phyloP scores from a whole-genome alignment of 2,113 vertebrate genomes.

The Dissostichus mawsoni region DNA sequence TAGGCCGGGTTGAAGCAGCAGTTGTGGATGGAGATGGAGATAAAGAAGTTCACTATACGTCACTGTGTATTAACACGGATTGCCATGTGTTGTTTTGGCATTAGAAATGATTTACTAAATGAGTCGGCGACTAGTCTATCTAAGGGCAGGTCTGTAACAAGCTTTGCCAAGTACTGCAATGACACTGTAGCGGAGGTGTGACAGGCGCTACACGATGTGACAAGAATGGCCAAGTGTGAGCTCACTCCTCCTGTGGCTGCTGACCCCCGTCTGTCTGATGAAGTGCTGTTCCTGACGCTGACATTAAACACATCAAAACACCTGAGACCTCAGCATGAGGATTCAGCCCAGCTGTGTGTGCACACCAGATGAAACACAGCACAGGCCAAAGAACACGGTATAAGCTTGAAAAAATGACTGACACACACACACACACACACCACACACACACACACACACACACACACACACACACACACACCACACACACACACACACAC shows the following conservation, averaged over 20 bases:
- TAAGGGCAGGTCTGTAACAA: constrained; percentile 57
- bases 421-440: background rate
- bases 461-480: no score
- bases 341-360: constrained; percentile 22
- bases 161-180: constrained; percentile 26
- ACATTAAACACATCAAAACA: constrained; percentile 60
- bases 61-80: constrained; percentile 49
- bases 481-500: no score
- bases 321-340: constrained; percentile 27
- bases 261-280: constrained; percentile 52
- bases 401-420: background rate
- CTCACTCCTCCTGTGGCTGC: constrained; percentile 29
- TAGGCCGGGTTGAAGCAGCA: constrained; percentile 58
- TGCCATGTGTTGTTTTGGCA: constrained; percentile 33
- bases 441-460: no score
- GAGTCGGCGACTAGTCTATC: constrained; percentile 41
- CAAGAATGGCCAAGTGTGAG: constrained; percentile 32
- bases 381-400: constrained; percentile 21
- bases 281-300: constrained; percentile 33
- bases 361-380: constrained; percentile 22
- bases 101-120: constrained; percentile 57
- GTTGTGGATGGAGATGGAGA: constrained; percentile 53
- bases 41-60: constrained; percentile 53
- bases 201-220: constrained; percentile 48
- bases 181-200: constrained; percentile 39